Evolutionary conservation across 2,888 invertebrate species (phyloP).

Genomic region (Drosophila nr. perissopoda): DNA sequence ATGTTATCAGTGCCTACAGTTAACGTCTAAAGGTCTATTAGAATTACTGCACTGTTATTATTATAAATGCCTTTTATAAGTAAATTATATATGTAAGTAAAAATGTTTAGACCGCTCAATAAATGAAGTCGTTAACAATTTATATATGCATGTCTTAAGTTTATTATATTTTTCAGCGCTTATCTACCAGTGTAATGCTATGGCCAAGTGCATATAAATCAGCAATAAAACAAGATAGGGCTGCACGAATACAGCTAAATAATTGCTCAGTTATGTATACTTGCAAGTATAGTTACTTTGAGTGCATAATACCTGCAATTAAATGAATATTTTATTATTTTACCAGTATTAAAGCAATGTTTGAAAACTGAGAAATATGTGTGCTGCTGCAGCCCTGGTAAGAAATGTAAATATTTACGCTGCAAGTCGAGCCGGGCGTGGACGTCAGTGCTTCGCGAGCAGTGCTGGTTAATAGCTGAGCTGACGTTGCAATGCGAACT

Average conservation of each 20-base stretch:
- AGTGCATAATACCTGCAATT: background rate
- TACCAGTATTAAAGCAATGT: background rate
- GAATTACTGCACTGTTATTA: background rate
- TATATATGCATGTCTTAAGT: background rate
- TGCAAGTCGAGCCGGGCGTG: background rate
- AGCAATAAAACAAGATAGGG: constrained; percentile 13
- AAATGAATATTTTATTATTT: background rate
- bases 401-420: background rate
- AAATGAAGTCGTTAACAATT: background rate
- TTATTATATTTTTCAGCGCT: background rate
- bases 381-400: constrained; percentile 31
- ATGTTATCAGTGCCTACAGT: background rate
- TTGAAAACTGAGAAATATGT: too few species aligned
- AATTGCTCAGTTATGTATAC: background rate
- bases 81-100: too few species aligned
- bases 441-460: constrained; percentile 13
- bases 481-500: background rate
- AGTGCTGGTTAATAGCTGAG: constrained; percentile 9
- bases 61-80: too few species aligned
- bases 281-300: background rate
- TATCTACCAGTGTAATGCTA: constrained; percentile 1
- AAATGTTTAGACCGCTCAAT: background rate
- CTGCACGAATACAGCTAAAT: background rate
- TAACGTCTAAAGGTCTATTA: too few species aligned
- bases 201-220: constrained; percentile 1